phyloP scores from a whole-genome alignment of 2,797 vertebrate species.

The Cyclura pinguis region DNA sequence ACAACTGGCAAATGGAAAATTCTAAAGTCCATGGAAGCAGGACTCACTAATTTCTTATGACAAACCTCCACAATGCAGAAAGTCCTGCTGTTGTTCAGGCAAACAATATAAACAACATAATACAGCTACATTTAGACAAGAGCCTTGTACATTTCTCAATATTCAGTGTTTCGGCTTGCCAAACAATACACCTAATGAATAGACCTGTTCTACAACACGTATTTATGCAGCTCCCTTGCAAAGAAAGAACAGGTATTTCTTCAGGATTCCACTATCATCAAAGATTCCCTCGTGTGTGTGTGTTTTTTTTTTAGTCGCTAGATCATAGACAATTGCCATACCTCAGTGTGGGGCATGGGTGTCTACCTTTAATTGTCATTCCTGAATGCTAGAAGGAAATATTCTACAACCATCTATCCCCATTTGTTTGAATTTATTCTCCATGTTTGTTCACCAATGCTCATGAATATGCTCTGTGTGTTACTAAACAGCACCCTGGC shows the following conservation, averaged over 20 bases:
- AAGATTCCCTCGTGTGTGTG: not conserved
- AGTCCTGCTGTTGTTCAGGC: not conserved
- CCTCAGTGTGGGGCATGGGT: too few species aligned
- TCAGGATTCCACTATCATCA: not conserved
- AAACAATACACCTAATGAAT: not conserved
- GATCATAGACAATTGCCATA: not conserved
- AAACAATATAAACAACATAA: not conserved
- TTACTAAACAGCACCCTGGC: not conserved
- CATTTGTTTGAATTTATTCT: not conserved
- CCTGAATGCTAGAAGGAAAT: not conserved
- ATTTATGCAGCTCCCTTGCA: not conserved
- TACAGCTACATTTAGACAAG: not conserved
- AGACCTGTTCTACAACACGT: not conserved
- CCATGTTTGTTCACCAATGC: not conserved
- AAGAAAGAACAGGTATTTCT: not conserved
- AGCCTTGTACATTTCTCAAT: not conserved
- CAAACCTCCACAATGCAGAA: not conserved
- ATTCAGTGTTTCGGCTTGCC: not conserved
- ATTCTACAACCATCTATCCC: not conserved
- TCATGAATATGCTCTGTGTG: not conserved
- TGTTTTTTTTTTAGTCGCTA: not conserved
- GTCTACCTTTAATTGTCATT: not conserved
- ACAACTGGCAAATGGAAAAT: too few species aligned
- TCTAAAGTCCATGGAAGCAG: not conserved
- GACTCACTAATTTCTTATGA: not conserved